phyloP scores from a whole-genome alignment of 1,140 invertebrate genomes.

The Tribolium castaneum region DNA sequence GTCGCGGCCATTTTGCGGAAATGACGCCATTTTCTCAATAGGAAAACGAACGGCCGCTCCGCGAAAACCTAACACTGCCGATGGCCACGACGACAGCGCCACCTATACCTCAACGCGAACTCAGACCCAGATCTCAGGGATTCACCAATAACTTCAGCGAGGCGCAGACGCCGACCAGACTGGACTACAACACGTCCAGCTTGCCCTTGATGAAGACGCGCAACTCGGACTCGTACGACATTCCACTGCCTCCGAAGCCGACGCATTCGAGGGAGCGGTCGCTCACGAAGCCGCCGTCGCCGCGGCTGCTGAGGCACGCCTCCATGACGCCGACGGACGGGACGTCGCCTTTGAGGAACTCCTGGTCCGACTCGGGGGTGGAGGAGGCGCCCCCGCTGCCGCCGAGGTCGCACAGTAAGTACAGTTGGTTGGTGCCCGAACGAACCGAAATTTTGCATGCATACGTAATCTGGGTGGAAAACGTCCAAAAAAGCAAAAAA shows the following conservation, averaged over 20 bases:
- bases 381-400: conserved; percentile 71
- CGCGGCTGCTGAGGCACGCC: conserved; percentile 68
- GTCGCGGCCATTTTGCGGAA: not conserved
- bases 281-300: conserved; percentile 71
- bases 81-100: conserved; percentile 63
- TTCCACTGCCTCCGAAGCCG: conserved; percentile 67
- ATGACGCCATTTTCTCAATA: conserved; percentile 18
- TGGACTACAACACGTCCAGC: conserved; percentile 62
- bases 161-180: conserved; percentile 61
- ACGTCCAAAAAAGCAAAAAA: too few relatives aligned
- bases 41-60: conserved; percentile 49
- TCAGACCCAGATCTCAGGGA: conserved; percentile 68
- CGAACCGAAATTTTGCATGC: too few relatives aligned
- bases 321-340: conserved; percentile 65
- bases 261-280: conserved; percentile 68
- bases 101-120: conserved; percentile 70
- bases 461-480: too few relatives aligned
- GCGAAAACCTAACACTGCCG: conserved; percentile 61
- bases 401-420: conserved; percentile 70
- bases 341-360: conserved; percentile 66
- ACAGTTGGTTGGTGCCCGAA: too few relatives aligned
- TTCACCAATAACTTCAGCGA: conserved; percentile 63
- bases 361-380: conserved; percentile 70
- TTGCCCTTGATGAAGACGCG: conserved; percentile 63
- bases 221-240: conserved; percentile 60